Evolutionary conservation across 2,113 vertebrate genomes (phyloP), one percentile per base, ranked within the genome.

Genomic region (Sinocyclocheilus maitianheensis): DNA sequence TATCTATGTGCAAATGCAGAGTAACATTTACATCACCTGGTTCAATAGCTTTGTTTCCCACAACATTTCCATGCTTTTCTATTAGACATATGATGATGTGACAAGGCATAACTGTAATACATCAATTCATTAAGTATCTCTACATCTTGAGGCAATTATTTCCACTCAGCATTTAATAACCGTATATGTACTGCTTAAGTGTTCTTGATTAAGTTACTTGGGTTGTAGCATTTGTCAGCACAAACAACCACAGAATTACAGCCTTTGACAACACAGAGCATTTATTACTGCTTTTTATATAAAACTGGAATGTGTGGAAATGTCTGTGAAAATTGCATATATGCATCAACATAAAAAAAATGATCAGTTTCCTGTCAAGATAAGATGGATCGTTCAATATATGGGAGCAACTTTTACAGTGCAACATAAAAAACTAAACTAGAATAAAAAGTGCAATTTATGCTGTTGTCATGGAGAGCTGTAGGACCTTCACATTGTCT

Each of bases 341-440:
- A 55, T 53, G n/a, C 37, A 55, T 18, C 24, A 90, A 62, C 78
- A 65, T 65, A 48, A 77, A 46, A 83, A 90, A 83, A 90, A 92
- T 91, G 86, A 91, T 87, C 69, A 81, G 89, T 76, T 24, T 85
- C 81, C 84, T 85, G 65, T 90, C 87, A 85, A 87, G 89, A 92
- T 89, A 92, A 92, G 89, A 94, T 89, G 83, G 92, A 93, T 92
- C 87, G 84, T 75, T 90, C 91, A 90, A 91, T 91, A 91, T 86
- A 83, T n/a, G 58, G 86, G 26, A 88, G 85, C 81, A 83, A 77
- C 65, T 67, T 81, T 92, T 90, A 88, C 89, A 91, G 91, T 90
- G 92, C 91, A 89, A 93, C 92, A 92, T 93, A 91, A 85, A 26
- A 65, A 43, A 14, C 13, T 18, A 63, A n/a, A 26, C 26, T 14